These are phyloP conservation scores for Andrena trimmerana DNA, from an alignment of 2,888 invertebrate genomes.

Conservation along the genomic window DNA sequence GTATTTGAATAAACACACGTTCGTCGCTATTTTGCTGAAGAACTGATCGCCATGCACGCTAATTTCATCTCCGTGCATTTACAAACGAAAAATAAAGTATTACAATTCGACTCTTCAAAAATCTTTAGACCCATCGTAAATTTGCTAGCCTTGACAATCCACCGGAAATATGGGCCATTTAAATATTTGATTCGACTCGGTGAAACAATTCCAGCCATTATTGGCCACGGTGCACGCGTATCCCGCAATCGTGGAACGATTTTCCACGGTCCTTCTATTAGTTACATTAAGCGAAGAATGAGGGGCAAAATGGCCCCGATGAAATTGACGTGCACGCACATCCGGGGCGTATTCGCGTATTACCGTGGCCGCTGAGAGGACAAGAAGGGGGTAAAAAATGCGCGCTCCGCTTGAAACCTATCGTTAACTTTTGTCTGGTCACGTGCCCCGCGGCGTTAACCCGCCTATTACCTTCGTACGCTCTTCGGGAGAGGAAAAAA, in stretches of 20 bases:
- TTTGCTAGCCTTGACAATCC: background rate
- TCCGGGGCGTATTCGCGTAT: slow-evolving; percentile 63
- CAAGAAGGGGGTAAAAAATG: slow-evolving; percentile 62
- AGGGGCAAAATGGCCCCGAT: slow-evolving; percentile 24
- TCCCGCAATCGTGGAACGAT: background rate
- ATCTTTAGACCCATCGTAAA: no score
- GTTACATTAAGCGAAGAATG: slow-evolving; percentile 15
- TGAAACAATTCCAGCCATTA: slow-evolving; percentile 3
- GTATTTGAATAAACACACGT: slow-evolving; percentile 72
- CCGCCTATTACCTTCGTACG: slow-evolving; percentile 72
- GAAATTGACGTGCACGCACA: slow-evolving; percentile 61
- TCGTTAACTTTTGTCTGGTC: slow-evolving; percentile 80
- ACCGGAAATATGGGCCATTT: background rate
- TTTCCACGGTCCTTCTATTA: slow-evolving; percentile 21
- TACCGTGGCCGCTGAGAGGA: slow-evolving; percentile 38
- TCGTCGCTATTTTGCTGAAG: slow-evolving; percentile 27
- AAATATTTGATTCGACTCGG: background rate
- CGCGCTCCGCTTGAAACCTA: slow-evolving; percentile 66
- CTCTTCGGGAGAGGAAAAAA: slow-evolving; percentile 42
- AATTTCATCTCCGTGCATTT: background rate
- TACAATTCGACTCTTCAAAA: no score
- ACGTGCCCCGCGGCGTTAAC: slow-evolving; percentile 77
- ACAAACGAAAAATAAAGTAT: background rate
- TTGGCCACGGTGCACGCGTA: background rate
- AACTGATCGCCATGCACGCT: background rate